Conservation (phyloP, 2,888 invertebrate species). For the Drosophila yooni region DNA sequence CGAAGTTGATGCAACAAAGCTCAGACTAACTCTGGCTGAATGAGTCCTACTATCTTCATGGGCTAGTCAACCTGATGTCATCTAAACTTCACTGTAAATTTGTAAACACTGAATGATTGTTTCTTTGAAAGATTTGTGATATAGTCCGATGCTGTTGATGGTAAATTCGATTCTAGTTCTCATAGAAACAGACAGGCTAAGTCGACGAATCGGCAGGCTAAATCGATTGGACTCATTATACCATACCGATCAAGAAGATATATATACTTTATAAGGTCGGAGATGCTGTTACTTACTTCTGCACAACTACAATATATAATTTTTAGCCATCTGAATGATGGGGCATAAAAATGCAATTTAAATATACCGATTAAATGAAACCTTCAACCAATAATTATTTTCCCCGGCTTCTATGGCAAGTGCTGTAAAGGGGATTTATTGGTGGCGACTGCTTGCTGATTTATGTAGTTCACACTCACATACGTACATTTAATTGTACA, state of each 20-base stretch:
- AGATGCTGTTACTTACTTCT: not conserved
- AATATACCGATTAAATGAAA: not conserved
- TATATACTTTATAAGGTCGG: not conserved
- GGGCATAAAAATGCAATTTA: not conserved
- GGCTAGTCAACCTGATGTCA: not conserved
- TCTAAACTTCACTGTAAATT: not conserved
- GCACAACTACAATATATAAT: not conserved
- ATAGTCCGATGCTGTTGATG: not conserved
- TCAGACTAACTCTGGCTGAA: not conserved
- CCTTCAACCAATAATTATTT: constrained; percentile 1
- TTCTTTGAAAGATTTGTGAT: not conserved
- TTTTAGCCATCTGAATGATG: not conserved
- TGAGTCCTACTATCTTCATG: not conserved
- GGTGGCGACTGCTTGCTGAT: not conserved
- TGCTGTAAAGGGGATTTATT: not conserved
- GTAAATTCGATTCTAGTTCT: not conserved
- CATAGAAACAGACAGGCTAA: no score
- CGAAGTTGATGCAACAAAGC: not conserved
- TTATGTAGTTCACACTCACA: not conserved
- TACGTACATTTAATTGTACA: not conserved
- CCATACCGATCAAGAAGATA: not conserved
- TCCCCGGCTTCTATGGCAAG: not conserved
- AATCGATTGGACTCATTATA: not conserved
- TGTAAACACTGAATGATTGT: not conserved
- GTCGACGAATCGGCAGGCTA: no score